A percentile compares a stretch with the other conserved stretches of the same genome.
Conservation (phyloP, 2,888 invertebrate species). For the Drosophila picticornis region DNA sequence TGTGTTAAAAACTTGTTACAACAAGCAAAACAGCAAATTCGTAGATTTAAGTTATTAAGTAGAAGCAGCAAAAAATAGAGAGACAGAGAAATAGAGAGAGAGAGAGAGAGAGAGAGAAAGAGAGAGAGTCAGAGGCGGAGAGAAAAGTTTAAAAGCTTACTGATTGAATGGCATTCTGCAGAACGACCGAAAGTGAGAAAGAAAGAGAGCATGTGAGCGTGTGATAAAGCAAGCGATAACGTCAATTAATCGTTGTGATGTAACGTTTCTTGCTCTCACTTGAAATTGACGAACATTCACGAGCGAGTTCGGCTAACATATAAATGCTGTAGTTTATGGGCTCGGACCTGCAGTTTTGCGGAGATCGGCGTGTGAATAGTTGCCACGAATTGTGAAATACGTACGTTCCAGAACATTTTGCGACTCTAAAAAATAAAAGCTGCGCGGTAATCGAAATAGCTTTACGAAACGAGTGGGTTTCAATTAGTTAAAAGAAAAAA, state of each 20-base stretch:
- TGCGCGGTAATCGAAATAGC: slow-evolving; percentile 5
- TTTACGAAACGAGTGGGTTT: slow-evolving; percentile 9
- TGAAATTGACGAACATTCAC: slow-evolving; percentile 31
- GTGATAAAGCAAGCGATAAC: not conserved
- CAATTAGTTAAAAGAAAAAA: slow-evolving; percentile 37
- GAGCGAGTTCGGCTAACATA: slow-evolving; percentile 21
- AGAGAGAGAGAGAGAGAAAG: not conserved
- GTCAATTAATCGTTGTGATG: slow-evolving; percentile 1
- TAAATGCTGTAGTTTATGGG: slow-evolving; percentile 34
- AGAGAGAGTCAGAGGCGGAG: not conserved
- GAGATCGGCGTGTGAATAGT: slow-evolving; percentile 19
- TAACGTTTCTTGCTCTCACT: slow-evolving; percentile 9
- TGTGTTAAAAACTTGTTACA: not conserved
- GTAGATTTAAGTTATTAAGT: not conserved
- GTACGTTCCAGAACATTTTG: slow-evolving; percentile 38
- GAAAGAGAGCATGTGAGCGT: not conserved
- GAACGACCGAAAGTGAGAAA: not conserved
- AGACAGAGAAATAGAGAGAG: not conserved
- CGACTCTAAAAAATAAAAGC: not conserved
- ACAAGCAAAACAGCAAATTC: not conserved
- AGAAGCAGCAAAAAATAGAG: not conserved
- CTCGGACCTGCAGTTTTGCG: slow-evolving; percentile 31
- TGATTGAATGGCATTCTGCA: not conserved
- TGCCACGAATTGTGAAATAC: slow-evolving; percentile 58
- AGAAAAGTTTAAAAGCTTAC: not conserved